phyloP scores from a whole-genome alignment of 2,888 invertebrate genomes.

The Epiblema foenella region DNA sequence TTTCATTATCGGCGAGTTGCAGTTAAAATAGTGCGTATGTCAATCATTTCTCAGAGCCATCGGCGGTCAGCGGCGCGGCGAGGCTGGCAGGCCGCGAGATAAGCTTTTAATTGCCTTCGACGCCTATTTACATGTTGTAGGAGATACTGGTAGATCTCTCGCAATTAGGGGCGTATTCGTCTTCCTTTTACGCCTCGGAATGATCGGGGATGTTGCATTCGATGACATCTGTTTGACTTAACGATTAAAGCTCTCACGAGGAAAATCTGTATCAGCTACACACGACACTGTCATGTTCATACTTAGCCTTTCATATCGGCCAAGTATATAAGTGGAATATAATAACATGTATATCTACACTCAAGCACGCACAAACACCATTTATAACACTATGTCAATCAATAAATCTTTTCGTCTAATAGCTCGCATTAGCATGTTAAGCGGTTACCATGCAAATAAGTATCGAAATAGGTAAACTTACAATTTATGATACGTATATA shows the following conservation, averaged over 20 bases:
- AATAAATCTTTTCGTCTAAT: conserved; percentile 56
- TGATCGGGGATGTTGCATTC: conserved; percentile 65
- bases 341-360: conserved; percentile 8
- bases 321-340: conserved; percentile 6
- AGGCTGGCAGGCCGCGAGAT: conserved; percentile 74
- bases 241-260: conserved; percentile 69
- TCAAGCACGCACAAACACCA: conserved; percentile 28
- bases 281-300: conserved; percentile 13
- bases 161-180: conserved; percentile 81
- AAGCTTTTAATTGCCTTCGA: conserved; percentile 83
- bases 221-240: conserved; percentile 77
- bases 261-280: conserved; percentile 60
- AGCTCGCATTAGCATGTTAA: conserved; percentile 60
- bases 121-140: conserved; percentile 83
- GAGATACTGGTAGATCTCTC: conserved; percentile 78
- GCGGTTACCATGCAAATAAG: conserved; percentile 56
- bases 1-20: conserved; percentile 77
- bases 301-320: not conserved
- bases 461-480: conserved; percentile 50
- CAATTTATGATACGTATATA: conserved; percentile 29
- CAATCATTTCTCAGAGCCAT: conserved; percentile 83
- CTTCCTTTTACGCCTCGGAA: conserved; percentile 76
- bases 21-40: conserved; percentile 75
- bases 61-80: conserved; percentile 64
- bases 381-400: conserved; percentile 51